Percentiles rank a stretch among this genome's conserved stretches.
These are phyloP conservation scores for honey bee (Apis mellifera) DNA, from an alignment of 1,140 invertebrate species.

Conservation along the genomic window Amel_HAv3.1 CM009935.2:7382501-7383000, in stretches of 20 bases:
- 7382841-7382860: conserved; percentile 69
- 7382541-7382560: neutral
- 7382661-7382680: neutral
- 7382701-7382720: neutral
- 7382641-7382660: neutral
- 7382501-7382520: neutral
- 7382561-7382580: conserved; percentile 9
- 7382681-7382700: neutral
- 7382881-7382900: conserved; percentile 71
- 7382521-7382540: neutral
- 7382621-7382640: neutral
- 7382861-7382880: conserved; percentile 75
- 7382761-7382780: conserved; percentile 62
- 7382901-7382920: conserved; percentile 62
- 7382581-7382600: conserved; percentile 20
- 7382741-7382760: conserved; percentile 28
- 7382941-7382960: conserved; percentile 52
- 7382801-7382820: conserved; percentile 89
- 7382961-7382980: conserved; percentile 74
- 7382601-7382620: conserved; percentile 20
- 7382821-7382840: conserved; percentile 91
- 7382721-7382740: conserved; percentile 1
- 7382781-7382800: conserved; percentile 85
- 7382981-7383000: conserved; percentile 76
- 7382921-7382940: conserved; percentile 77